Evolutionary conservation across 2,113 vertebrate species (phyloP).

Genomic region (Calcarius ornatus): DNA sequence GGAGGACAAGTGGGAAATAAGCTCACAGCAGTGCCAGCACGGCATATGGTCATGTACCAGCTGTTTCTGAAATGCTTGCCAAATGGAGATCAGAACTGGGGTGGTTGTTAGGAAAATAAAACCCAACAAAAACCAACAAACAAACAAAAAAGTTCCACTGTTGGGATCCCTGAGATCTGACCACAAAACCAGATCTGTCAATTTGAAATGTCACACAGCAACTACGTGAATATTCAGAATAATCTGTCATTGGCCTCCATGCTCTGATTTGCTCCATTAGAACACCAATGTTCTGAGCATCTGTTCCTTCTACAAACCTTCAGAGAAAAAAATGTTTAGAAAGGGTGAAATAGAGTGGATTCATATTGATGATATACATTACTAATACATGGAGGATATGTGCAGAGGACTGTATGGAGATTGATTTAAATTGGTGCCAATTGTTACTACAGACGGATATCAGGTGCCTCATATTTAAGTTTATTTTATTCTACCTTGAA

Average conservation of each 20-base stretch:
- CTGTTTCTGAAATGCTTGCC: conserved; percentile 59
- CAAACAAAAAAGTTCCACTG: not conserved
- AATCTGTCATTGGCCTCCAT: not conserved
- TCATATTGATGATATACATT: not conserved
- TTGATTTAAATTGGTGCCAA: not conserved
- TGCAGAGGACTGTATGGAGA: not conserved
- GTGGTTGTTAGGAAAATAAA: conserved; percentile 29
- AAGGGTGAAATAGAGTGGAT: not conserved
- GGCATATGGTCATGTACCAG: conserved; percentile 50
- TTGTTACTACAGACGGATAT: not conserved
- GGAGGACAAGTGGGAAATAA: conserved; percentile 57
- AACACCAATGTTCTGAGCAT: not conserved
- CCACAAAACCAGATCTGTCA: not conserved
- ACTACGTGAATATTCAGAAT: not conserved
- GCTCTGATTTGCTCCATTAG: not conserved
- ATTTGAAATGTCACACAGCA: not conserved
- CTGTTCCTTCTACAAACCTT: not conserved
- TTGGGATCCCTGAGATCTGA: not conserved
- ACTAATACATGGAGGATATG: not conserved
- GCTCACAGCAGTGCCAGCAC: conserved; percentile 30
- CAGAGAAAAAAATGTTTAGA: not conserved
- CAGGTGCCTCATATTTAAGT: not conserved
- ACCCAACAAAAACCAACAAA: not conserved
- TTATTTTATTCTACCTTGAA: not conserved
- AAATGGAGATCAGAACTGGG: not conserved